Percentiles rank a stretch among this genome's conserved stretches.
Conservation (phyloP, 2,797 vertebrate species). For the Helostoma temminkii region DNA sequence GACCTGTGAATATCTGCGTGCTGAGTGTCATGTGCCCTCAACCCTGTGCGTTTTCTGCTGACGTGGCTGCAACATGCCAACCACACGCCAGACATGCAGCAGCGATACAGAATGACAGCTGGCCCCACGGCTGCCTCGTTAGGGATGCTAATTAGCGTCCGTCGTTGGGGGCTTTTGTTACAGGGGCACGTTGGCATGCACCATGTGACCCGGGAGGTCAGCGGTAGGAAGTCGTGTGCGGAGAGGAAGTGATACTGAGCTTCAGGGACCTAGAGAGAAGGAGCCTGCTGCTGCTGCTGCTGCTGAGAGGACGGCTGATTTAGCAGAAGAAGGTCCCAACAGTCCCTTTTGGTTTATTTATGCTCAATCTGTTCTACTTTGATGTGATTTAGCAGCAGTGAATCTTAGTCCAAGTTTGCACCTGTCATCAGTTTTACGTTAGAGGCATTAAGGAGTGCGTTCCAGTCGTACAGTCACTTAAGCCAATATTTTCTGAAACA, state of each 20-base stretch:
- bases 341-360: not conserved
- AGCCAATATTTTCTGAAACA: conserved; percentile 27
- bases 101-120: conserved; percentile 7
- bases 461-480: conserved; percentile 7
- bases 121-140: conserved; percentile 33
- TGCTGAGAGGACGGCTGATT: not conserved
- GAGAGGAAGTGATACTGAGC: conserved; percentile 31
- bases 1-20: conserved; percentile 24
- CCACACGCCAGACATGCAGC: conserved; percentile 1
- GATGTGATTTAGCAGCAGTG: not conserved
- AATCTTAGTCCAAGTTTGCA: not conserved
- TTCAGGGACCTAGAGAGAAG: conserved; percentile 1
- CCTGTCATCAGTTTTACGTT: conserved; percentile 21
- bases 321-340: conserved; percentile 11
- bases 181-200: conserved; percentile 26
- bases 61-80: conserved; percentile 46
- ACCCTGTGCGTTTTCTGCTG: conserved; percentile 27
- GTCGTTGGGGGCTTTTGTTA: conserved; percentile 25
- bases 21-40: not conserved
- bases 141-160: conserved; percentile 43
- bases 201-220: conserved; percentile 51
- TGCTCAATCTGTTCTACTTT: not conserved
- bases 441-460: not conserved
- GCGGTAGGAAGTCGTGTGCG: conserved; percentile 14
- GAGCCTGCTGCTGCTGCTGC: conserved; percentile 4